Conservation (phyloP, 2,113 vertebrate species). For the Platysternon megacephalum region DNA sequence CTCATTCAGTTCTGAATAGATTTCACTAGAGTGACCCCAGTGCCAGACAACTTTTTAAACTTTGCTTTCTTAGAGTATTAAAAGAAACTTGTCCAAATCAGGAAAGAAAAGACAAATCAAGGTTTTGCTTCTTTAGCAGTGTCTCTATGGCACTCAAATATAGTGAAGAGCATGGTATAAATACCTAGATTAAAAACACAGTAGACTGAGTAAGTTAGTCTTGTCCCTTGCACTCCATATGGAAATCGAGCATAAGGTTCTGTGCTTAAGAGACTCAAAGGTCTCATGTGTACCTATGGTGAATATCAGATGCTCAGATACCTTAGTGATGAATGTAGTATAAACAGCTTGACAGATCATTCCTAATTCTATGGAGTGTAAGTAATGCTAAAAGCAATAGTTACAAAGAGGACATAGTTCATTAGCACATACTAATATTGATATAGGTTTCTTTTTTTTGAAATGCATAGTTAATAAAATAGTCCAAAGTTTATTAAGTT, state of each 20-base stretch:
- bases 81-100: background rate
- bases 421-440: background rate
- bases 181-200: background rate
- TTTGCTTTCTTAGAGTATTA: background rate
- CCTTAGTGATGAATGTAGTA: conserved; percentile 27
- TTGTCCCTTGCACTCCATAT: background rate
- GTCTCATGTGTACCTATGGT: conserved; percentile 19
- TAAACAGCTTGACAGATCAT: background rate
- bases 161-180: background rate
- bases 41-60: background rate
- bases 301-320: conserved; percentile 44
- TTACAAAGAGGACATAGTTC: background rate
- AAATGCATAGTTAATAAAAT: background rate
- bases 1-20: background rate
- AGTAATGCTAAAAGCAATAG: background rate
- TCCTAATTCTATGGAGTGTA: background rate
- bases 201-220: background rate
- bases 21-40: background rate
- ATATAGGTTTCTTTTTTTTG: accelerated
- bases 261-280: conserved; percentile 6
- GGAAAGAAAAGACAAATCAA: background rate
- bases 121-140: background rate
- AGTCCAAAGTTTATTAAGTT: background rate
- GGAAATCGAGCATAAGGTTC: conserved; percentile 33
- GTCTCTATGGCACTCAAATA: background rate